These are phyloP conservation scores for Syngnathus typhle DNA, from an alignment of 2,113 vertebrate species.

Conservation along the genomic window DNA sequence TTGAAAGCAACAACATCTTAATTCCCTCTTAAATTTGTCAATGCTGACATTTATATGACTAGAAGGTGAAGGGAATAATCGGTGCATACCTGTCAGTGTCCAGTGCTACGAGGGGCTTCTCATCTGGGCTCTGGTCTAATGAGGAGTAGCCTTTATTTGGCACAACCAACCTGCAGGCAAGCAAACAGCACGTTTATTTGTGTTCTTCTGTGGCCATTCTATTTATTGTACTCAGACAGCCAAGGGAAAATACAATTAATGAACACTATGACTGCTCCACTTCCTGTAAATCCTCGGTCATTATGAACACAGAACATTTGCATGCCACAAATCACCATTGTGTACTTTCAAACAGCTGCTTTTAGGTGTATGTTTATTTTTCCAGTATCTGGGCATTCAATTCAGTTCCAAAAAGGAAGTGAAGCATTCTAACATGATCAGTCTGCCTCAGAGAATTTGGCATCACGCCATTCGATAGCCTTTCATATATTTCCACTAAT, in stretches of 20 bases:
- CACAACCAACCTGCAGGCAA: conserved; percentile 82
- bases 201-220: not conserved
- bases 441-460: conserved; percentile 22
- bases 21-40: not conserved
- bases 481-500: conserved; percentile 55
- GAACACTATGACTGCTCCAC: too few relatives aligned
- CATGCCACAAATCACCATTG: not conserved
- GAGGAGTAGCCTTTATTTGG: conserved; percentile 98
- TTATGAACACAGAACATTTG: not conserved
- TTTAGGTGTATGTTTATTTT: not conserved
- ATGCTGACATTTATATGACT: not conserved
- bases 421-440: conserved; percentile 44
- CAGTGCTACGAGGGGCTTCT: conserved; percentile 94
- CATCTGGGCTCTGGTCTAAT: conserved; percentile 95
- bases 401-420: not conserved
- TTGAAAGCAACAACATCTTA: conserved; percentile 6
- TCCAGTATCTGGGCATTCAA: not conserved
- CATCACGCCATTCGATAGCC: conserved; percentile 32
- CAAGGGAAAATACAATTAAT: not conserved
- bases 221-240: not conserved
- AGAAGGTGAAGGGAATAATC: not conserved
- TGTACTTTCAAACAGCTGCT: not conserved
- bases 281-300: not conserved
- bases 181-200: not conserved
- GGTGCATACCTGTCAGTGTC: conserved; percentile 92